Percentiles rank a stretch among this genome's conserved stretches.
phyloP scores from a whole-genome alignment of 2,797 vertebrate genomes.

The Anguilla megastoma region DNA sequence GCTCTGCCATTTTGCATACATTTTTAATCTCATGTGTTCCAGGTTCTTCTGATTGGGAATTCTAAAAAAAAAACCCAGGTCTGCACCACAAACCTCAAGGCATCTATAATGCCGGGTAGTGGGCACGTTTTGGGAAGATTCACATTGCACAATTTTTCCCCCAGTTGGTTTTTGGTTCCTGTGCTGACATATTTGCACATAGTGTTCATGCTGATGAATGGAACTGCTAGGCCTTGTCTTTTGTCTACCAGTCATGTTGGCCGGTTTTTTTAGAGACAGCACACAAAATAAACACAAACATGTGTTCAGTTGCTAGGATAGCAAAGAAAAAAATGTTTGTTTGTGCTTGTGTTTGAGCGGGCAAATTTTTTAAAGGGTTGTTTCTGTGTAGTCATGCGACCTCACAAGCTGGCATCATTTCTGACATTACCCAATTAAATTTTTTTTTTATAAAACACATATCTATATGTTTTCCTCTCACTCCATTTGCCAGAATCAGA shows the following conservation, averaged over 20 bases:
- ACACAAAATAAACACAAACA: conserved; percentile 27
- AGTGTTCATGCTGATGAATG: neutral
- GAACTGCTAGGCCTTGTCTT: neutral
- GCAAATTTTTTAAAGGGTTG: neutral
- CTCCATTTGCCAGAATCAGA: conserved; percentile 71
- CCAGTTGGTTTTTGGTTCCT: neutral
- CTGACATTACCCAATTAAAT: neutral
- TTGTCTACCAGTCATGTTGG: neutral
- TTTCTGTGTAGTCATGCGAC: neutral
- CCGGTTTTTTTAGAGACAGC: conserved; percentile 1
- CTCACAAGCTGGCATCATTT: neutral
- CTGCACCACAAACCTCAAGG: neutral
- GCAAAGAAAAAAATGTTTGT: conserved; percentile 7
- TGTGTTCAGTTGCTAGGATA: conserved; percentile 25
- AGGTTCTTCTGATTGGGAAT: neutral
- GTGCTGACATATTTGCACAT: neutral
- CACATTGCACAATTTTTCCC: neutral
- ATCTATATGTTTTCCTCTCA: conserved; percentile 63
- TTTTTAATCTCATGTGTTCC: neutral
- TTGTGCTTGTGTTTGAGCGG: conserved; percentile 14
- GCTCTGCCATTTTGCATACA: too few species aligned
- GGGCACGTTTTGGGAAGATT: neutral
- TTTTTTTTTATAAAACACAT: neutral
- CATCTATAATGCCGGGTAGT: neutral
- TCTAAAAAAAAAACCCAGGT: neutral